Base-by-base conservation (phyloP, 2,113 vertebrate genomes). In the Corvus hawaiiensis region DNA sequence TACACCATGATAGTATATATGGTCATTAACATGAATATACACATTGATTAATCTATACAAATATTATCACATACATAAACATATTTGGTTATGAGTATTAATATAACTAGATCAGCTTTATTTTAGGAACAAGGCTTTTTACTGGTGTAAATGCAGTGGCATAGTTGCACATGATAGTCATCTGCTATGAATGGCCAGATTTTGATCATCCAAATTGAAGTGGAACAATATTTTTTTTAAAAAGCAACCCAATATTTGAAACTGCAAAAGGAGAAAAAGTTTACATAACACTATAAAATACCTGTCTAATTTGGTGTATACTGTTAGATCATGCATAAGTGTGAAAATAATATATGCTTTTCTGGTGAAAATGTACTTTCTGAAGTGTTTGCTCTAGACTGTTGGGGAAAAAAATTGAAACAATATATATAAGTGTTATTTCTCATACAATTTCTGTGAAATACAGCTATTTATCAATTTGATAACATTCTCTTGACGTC, bases 151-250 rank as follows among this genome's bases (percentile, higher is more conserved):
- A 92, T 79, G 78, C 44, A 91, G 68, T 87, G 55, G 43, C 73
- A 87, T 22, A 80, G 74, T 35, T 93, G 48, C 62, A 92, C 61
- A 72, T 90, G 89, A 68, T 61, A 92, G 64, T 91, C 63, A 94
- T 39, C 67, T 94, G 81, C 66, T 72, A 67, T 33, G 62, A 49
- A 13, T n/a, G 78, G 69, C 3, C 83, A 86, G 91, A 76, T 95
- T 90, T 96, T 90, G 26, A 26, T 90, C 81, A 92, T 80, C 81
- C 56, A 84, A 92, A 89, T 16, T 80, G 78, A 96, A 96, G 9
- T 61, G 35, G 18, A 91, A 85, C 7, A 46, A 7, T 59, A 59
- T 52, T 30, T 51, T 28, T 61, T 63, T 77, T 9, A 84, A 89
- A 76, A 81, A 77, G 5, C 26, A 89, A 54, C 0, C 3, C 28